Evolutionary conservation across 2,797 vertebrate genomes (phyloP), one percentile per base, ranked within the genome.

Genomic region (Gorsachius magnificus): DNA sequence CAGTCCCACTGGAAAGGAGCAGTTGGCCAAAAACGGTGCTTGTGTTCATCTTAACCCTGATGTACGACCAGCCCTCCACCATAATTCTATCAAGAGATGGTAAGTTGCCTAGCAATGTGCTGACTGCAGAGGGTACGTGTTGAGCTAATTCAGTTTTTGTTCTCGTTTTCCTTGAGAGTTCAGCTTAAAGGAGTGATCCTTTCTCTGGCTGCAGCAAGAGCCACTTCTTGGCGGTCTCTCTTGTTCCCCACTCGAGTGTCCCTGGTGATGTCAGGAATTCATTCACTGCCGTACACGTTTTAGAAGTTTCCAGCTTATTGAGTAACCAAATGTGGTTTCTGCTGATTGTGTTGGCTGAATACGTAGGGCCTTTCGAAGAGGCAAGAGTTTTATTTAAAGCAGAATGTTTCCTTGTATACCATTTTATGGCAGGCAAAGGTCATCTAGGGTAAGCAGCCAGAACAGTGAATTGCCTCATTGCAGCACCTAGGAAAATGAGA

Each of bases 61-160:
- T 95, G 95, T 92, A 96, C 33, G 74, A 95, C 91, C 84, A 82
- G 91, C 89, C 74, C 93, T 94, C 87, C 83, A 88, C 93, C 97
- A 87, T 94, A 97, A 97, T 96, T 96, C 96, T 96, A 74, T 95
- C 94, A 95, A 88, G 95, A 93, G 95, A 90, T 91, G 96, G 92
- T 85, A 97, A 97, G 96, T 96, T 97, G 96, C 96, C 94, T 97
- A 96, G 96, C 95, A 96, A 96, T 96, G 92, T 92, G 93, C 96
- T 96, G 90, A 96, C 92, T 96, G 92, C 87, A 93, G 87, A 94
- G 93, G 95, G 93, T 71, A 92, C 48, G 80, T 93, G 57, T 93
- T 48, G 78, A 93, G 95, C 94, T 87, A 80, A 97, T 96, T 94
- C 91, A 97, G 81, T 96, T 97, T 93, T 95, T 95, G 93, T 94